Evolutionary conservation across 2,888 invertebrate species (phyloP), one percentile per base, ranked within the genome.

Genomic region (Nowickia ferox): DNA sequence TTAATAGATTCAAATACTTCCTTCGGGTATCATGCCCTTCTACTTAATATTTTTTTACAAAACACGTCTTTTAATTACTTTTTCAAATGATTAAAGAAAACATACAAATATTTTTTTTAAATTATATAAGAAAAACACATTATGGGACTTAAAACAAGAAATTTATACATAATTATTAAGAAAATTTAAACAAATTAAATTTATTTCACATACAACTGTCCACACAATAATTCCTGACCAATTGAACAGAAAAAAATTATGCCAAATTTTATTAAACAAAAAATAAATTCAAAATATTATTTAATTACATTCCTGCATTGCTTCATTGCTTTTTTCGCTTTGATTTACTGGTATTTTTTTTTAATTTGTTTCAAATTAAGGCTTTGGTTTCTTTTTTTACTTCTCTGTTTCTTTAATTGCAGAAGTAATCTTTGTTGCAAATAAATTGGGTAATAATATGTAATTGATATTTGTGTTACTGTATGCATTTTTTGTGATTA

Each of bases 361-460:
- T 15, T 9, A 17, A 55, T 76, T 55, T 44, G 9, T 44, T 76
- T 38, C 30, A 13, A 61, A 51, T 68, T 78, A 53, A 48, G 72
- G 46, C 65, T 66, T 15, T 57, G 30, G 42, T 74, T 74, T 19
- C 46, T 53, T 44, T 46, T n/a, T 76, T 19, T 44, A 40, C 9
- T 15, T 10, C 11, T n/a, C 3, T 17, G 8, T 51, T 51, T 38
- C 9, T 48, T 63, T 42, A 42, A 61, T 76, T 76, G 55, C 76
- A 65, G 9, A 71, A 57, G 17, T 19, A 46, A 72, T 72, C 72
- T 79, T 63, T 65, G 40, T 72, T 79, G 57, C 6, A 59, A 74
- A 19, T 51, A 38, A 81, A 84, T 84, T 84, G 72, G 55, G 81
- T 72, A 84, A 84, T 71, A 72, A 42, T 53, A 22, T 59, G 84